Evolutionary conservation across 2,113 vertebrate species (phyloP), one percentile per base, ranked within the genome.

Genomic region (Hydrolagus affinis): DNA sequence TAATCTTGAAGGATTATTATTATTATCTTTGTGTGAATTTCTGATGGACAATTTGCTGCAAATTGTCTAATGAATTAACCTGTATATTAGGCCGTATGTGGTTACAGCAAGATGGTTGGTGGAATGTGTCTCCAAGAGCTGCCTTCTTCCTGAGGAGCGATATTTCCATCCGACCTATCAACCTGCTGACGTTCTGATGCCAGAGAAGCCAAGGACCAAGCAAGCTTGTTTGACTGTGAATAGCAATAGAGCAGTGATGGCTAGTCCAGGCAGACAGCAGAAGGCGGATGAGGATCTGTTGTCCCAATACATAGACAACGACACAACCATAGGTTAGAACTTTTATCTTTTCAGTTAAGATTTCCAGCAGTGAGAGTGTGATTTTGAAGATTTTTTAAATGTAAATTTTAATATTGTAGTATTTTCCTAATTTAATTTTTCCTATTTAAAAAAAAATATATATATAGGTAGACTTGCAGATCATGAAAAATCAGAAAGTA

Each of bases 51-150:
- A 4, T 85, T 85, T 21, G 30, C 23, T 73, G 19, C 56, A 73
- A 72, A 64, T 66, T 60, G 62, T 73, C 70, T 73, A 59, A 7
- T 75, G 60, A n/a, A 83, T 64, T 83, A 19, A 66, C 66, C 28
- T 66, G 21, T 83, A 62, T 28, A 87, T 7, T 86, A 99, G 98
- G 89, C 97, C 97, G 15, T 93, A 96, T 88, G 91, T 96, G 62
- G 95, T 99, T 85, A 96, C 95, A 69, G 91, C 94, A 75, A 94
- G 94, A 57, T 99, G 98, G 98, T 90, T 99, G 86, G 90, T 98
- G 77, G 95, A 97, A 62, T 96, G 96, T 86, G 97, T 96, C 85
- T 91, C 86, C 89, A 95, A 93, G 91, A 95, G 95, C 56, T 92
- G 85, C 86, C 89, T 97, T 0, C 93, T 94, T 83, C 91, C 95